Evolutionary conservation across 2,797 vertebrate genomes (phyloP), one percentile per base, ranked within the genome.

Genomic region (Chloroceryle amazona): DNA sequence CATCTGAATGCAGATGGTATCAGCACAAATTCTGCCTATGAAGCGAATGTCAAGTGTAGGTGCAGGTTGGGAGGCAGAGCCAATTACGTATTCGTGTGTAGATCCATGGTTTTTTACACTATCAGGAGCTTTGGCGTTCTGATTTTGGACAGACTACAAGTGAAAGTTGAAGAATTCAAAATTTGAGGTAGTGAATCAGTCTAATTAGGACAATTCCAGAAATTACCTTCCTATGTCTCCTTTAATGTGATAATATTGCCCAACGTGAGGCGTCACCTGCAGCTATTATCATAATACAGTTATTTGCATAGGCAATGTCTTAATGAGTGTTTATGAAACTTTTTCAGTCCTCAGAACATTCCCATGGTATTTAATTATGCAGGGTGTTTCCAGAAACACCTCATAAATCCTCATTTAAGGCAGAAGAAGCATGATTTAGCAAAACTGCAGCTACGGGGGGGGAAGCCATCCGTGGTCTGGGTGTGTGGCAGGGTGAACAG

Each of bases 341-440:
- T 55, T 25, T 31, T 29, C 31, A 9, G 58, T 58, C 35, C 61
- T 81, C 15, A 1, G 51, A 66, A 76, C 9, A 3, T 60, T 49
- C 82, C 47, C 92, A 33, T 68, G 84, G 46, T 4, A 31, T 12
- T 71, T 47, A 82, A 86, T 58, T 65, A 73, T 6, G 26, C 31
- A 42, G 86, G 86, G 74, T 52, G 82, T 62, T 81, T 29, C 80
- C 90, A 60, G 39, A 81, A 82, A 92, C 84, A 70, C 72, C 82
- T 76, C 73, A 11, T 16, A 49, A 46, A 29, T 19, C n/a, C 52
- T 52, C 11, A 60, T 29, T 82, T 41, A 39, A 37, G 26, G 86
- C 68, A 21, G 57, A 80, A 57, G 20, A 9, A 57, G 33, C 7
- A 13, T 6, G 28, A 25, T 21, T 57, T 73, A 52, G 33, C 13